phyloP scores from a whole-genome alignment of 2,797 vertebrate genomes.

The Diplodus sargus region DNA sequence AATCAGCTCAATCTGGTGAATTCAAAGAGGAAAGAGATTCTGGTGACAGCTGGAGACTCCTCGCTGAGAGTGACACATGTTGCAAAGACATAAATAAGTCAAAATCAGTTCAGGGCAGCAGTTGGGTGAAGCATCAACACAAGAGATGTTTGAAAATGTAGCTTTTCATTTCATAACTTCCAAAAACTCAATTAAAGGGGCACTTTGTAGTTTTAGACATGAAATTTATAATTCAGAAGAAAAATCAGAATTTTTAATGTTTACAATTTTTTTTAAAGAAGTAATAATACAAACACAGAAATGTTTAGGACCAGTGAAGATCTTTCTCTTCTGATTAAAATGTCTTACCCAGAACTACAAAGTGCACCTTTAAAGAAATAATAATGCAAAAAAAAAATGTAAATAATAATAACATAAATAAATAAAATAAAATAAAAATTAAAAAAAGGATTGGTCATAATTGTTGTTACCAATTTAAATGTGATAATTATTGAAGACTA shows the following conservation, averaged over 20 bases:
- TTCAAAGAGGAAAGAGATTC: slow-evolving; percentile 5
- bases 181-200: not conserved
- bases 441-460: not conserved
- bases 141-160: not conserved
- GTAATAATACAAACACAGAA: too few species aligned
- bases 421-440: too few species aligned
- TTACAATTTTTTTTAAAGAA: too few species aligned
- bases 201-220: too few species aligned
- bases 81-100: slow-evolving; percentile 3
- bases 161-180: not conserved
- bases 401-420: too few species aligned
- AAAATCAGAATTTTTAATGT: too few species aligned
- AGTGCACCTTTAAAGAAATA: not conserved
- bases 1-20: not conserved
- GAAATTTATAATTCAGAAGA: too few species aligned
- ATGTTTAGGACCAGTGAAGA: too few species aligned
- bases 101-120: not conserved
- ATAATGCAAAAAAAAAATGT: too few species aligned
- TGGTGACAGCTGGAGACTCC: slow-evolving; percentile 4
- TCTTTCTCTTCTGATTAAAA: too few species aligned
- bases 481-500: too few species aligned
- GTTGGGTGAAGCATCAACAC: not conserved
- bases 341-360: too few species aligned
- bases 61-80: slow-evolving; percentile 1
- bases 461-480: not conserved